phyloP scores from a whole-genome alignment of 2,113 vertebrate genomes.

The Xenopus tropicalis region UCB_Xtro_10.0 CM004446.2:51232501-51233000 shows the following conservation, averaged over 20 bases:
- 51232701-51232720: conserved; percentile 57
- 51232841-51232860: no score
- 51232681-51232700: conserved; percentile 94
- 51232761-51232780: not conserved
- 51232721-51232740: conserved; percentile 1
- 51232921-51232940: no score
- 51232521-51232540: conserved; percentile 76
- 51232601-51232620: conserved; percentile 84
- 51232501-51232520: conserved; percentile 84
- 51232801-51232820: not conserved
- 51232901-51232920: no score
- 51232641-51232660: conserved; percentile 88
- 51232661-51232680: conserved; percentile 90
- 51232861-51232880: no score
- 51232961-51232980: no score
- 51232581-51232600: conserved; percentile 85
- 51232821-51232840: conserved; percentile 1
- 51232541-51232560: conserved; percentile 88
- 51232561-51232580: conserved; percentile 91
- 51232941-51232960: no score
- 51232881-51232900: no score
- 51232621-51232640: conserved; percentile 94
- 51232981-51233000: no score
- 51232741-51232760: not conserved
- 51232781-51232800: not conserved